These are phyloP conservation scores for Pterocles gutturalis DNA, from an alignment of 2,113 vertebrate genomes.

Conservation along the genomic window DNA sequence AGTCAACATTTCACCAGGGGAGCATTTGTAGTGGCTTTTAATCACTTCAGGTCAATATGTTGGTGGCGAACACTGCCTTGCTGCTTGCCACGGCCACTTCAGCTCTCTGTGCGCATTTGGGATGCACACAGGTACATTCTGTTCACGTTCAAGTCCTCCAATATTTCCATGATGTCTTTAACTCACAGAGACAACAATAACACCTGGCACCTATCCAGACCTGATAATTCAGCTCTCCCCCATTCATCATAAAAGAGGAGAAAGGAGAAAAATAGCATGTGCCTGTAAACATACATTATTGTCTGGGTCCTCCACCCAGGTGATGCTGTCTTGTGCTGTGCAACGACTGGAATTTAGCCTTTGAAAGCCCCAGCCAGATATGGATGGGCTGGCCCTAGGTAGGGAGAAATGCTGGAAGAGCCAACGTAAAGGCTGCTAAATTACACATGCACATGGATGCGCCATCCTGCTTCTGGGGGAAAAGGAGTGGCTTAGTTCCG, in stretches of 20 bases:
- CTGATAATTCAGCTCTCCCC: neutral
- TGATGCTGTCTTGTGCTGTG: neutral
- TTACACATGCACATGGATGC: neutral
- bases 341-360: neutral
- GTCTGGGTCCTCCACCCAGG: neutral
- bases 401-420: neutral
- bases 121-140: neutral
- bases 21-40: neutral
- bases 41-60: slow-evolving; percentile 5
- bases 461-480: neutral
- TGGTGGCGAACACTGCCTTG: neutral
- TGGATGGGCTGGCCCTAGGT: neutral
- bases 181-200: neutral
- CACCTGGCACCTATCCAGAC: neutral
- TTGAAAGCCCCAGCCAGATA: neutral
- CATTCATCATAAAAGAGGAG: neutral
- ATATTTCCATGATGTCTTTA: neutral
- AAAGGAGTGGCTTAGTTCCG: neutral
- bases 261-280: neutral
- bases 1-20: neutral
- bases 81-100: neutral
- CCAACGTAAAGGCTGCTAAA: neutral
- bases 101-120: accelerated
- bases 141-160: neutral
- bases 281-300: neutral